Percentiles rank a stretch among this genome's conserved stretches.
phyloP scores from a whole-genome alignment of 1,140 invertebrate genomes.

The Drosophila willistoni region DNA sequence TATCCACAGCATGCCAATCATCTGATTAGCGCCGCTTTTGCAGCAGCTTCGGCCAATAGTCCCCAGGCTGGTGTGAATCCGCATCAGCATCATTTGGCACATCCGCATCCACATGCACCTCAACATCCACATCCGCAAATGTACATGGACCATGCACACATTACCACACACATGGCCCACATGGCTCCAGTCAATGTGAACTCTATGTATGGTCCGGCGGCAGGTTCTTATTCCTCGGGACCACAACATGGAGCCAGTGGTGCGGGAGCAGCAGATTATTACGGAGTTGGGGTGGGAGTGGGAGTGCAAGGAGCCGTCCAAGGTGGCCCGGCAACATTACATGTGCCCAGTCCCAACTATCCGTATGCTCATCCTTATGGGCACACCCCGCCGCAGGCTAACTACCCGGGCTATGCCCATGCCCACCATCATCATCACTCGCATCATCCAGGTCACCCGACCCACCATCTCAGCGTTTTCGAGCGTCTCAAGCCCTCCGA shows the following conservation, averaged over 20 bases:
- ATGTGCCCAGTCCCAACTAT: conserved; percentile 80
- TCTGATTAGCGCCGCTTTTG: conserved; percentile 56
- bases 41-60: conserved; percentile 43
- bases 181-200: conserved; percentile 58
- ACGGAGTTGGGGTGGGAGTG: conserved; percentile 29
- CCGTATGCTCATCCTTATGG: conserved; percentile 57
- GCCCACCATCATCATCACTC: conserved; percentile 43
- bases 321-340: conserved; percentile 63
- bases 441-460: conserved; percentile 56
- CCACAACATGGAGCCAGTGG: conserved; percentile 42
- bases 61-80: conserved; percentile 27
- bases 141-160: conserved; percentile 74
- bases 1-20: conserved; percentile 73
- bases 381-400: conserved; percentile 51
- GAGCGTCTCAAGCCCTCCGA: conserved; percentile 81
- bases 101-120: conserved; percentile 49
- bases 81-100: conserved; percentile 50
- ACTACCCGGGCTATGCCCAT: conserved; percentile 56
- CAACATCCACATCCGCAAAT: conserved; percentile 62
- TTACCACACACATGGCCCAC: conserved; percentile 54
- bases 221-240: conserved; percentile 45
- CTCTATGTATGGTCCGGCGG: conserved; percentile 55
- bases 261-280: conserved; percentile 18
- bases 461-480: conserved; percentile 76
- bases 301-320: conserved; percentile 39